phyloP scores from a whole-genome alignment of 2,113 vertebrate species.

The Lamprologus sp. region DNA sequence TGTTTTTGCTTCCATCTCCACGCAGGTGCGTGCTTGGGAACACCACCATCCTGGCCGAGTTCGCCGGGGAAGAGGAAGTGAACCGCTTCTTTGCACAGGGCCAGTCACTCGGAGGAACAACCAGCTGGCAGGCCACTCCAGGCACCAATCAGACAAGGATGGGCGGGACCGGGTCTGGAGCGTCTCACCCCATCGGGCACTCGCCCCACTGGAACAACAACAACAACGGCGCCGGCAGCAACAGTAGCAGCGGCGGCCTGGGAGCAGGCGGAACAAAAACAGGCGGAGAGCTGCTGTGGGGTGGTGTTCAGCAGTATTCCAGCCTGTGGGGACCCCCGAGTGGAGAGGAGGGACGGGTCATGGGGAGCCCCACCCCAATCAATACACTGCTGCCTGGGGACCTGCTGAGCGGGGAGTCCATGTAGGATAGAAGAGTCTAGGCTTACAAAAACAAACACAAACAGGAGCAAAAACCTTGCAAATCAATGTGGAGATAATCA shows the following conservation, averaged over 20 bases:
- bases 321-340: constrained; percentile 92
- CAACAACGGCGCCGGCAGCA: constrained; percentile 65
- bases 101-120: constrained; percentile 83
- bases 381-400: constrained; percentile 93
- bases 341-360: constrained; percentile 82
- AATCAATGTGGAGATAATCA: constrained; percentile 77
- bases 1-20: background rate
- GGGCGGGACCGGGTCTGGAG: constrained; percentile 73
- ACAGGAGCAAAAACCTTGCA: constrained; percentile 72
- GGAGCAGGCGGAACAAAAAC: constrained; percentile 57
- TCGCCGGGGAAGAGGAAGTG: constrained; percentile 92
- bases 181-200: constrained; percentile 80
- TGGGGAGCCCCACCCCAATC: constrained; percentile 90
- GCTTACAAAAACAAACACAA: constrained; percentile 6
- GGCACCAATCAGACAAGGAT: constrained; percentile 81
- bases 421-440: constrained; percentile 65
- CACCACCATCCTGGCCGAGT: constrained; percentile 95
- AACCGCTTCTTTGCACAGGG: constrained; percentile 95
- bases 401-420: constrained; percentile 92
- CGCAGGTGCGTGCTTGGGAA: constrained; percentile 91
- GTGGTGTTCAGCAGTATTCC: constrained; percentile 88
- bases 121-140: constrained; percentile 91
- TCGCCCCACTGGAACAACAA: constrained; percentile 82
- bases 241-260: constrained; percentile 35
- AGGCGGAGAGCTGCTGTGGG: constrained; percentile 83